These are phyloP conservation scores for Pantala flavescens DNA, from an alignment of 1,140 invertebrate genomes.

Conservation along the genomic window DNA sequence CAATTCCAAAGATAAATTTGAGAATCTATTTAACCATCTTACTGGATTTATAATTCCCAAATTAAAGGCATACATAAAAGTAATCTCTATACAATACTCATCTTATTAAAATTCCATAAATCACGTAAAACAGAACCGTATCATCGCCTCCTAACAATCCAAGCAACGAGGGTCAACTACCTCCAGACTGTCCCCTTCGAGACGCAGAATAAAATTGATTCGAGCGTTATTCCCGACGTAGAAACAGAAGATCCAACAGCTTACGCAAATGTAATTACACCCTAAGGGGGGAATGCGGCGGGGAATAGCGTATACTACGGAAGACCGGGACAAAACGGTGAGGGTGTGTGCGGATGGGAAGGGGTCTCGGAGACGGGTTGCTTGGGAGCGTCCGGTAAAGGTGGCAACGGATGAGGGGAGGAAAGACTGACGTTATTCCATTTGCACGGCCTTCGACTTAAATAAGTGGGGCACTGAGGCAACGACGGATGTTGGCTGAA, in stretches of 20 bases:
- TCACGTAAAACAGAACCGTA: no score
- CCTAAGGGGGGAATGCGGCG: background rate
- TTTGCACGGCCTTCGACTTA: background rate
- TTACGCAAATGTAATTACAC: conserved; percentile 1
- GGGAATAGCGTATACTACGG: background rate
- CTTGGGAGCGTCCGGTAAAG: background rate
- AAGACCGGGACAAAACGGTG: background rate
- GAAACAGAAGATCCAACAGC: background rate
- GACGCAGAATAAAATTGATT: no score
- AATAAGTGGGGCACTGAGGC: background rate
- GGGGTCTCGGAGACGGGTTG: background rate
- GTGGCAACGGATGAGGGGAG: background rate
- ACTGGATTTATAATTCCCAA: no score
- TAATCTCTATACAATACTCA: no score
- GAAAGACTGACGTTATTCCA: background rate
- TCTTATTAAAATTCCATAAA: no score
- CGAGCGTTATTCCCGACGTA: no score
- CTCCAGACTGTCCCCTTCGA: no score
- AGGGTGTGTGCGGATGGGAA: background rate
- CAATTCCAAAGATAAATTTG: no score
- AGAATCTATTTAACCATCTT: no score
- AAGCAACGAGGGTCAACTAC: no score
- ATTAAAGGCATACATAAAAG: no score
- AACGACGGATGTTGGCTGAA: background rate
- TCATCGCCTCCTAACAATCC: no score